Evolutionary conservation across 2,797 vertebrate species (phyloP).

Genomic region (Limnodromus scolopaceus): DNA sequence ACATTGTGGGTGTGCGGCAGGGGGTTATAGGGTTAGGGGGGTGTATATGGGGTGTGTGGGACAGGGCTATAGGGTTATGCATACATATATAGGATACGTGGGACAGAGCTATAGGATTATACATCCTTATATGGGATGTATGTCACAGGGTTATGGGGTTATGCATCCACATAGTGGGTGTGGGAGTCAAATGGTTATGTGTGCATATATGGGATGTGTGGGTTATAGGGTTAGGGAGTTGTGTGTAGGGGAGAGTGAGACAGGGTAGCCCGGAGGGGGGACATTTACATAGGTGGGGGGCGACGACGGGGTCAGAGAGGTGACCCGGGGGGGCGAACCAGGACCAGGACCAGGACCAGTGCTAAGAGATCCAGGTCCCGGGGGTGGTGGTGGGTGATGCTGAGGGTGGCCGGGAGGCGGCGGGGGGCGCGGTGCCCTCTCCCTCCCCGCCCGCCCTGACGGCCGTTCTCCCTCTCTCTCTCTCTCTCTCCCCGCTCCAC

Average conservation of each 20-base stretch:
- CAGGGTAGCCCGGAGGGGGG: not conserved
- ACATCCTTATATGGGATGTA: not conserved
- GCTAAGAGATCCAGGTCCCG: not conserved
- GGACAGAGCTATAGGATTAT: not conserved
- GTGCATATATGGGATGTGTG: no score
- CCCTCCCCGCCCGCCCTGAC: conserved; percentile 24
- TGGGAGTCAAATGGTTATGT: not conserved
- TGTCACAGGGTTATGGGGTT: not conserved
- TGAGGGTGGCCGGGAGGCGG: not conserved
- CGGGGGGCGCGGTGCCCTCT: not conserved
- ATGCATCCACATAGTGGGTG: not conserved
- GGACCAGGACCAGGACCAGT: not conserved
- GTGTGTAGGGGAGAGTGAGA: no score
- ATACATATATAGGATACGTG: not conserved
- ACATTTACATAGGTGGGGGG: accelerated
- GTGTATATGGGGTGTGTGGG: not conserved
- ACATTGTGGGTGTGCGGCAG: not conserved
- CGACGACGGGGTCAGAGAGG: not conserved
- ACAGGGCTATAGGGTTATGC: not conserved
- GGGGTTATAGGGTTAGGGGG: not conserved
- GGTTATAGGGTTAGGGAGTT: not conserved
- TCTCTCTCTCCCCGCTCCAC: not conserved
- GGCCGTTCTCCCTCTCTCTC: not conserved
- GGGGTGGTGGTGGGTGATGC: not conserved
- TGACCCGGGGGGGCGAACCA: no score